Evolutionary conservation across 1,140 invertebrate species (phyloP), one percentile per base, ranked within the genome.

Genomic region (Drosophila melanica): DNA sequence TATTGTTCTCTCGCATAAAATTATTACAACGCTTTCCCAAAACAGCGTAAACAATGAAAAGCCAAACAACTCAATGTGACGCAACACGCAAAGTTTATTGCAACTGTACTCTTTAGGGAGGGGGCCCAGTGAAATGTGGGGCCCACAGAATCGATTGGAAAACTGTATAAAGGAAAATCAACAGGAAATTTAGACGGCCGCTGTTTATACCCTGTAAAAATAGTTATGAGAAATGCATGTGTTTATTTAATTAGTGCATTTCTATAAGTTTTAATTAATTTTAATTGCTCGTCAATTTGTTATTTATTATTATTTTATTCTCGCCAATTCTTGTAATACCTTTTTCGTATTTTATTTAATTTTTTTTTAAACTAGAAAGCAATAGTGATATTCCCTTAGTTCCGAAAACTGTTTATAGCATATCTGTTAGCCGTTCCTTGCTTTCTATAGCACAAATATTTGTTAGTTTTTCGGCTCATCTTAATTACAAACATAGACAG

Each of bases 401-500:
- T 27, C 23, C 4, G 0, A 27, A 27, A 27, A 27, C 23, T 27
- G 12, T 6, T 16, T 42, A 16, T 8, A 30, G 18, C 23, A 62
- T 44, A 66, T 14, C 11, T 66, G 4, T 5, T 12, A 3, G 62
- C 44, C 45, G 11, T 11, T 16, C 10, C 57, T 16, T 30, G 11
- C 55, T 14, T 4, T 30, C 3, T 10, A 30, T 9, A 41, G 37
- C 50, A 42, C 23, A 39, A 4, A 16, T 50, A 30, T 48, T 41
- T 30, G 5, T 18, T 12, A 41, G 7, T 4, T 39, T 35, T 41
- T 64, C n/a, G 67, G 44, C 51, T 54, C 30, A 54, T 39, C 16
- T 53, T 73, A 81, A 81, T 77, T 77, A 70, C 59, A 64, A 42
- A 63, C 77, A 65, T 41, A 47, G 30, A 9, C 30, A 33, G 6